phyloP scores from a whole-genome alignment of 2,113 vertebrate genomes.

The Hydrochoerus hydrochaeris region DNA sequence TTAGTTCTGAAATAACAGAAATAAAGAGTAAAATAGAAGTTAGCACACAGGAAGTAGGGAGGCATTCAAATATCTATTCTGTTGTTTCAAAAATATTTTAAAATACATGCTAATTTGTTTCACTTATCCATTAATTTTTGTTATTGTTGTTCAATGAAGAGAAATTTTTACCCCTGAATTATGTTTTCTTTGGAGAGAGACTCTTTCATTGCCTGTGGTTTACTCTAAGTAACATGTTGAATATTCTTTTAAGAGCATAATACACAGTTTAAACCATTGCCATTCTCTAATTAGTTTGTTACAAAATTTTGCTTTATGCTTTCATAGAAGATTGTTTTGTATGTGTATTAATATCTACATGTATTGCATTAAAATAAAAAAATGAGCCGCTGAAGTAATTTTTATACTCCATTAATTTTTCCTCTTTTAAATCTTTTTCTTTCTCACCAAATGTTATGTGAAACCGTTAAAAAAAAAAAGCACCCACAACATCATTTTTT shows the following conservation, averaged over 20 bases:
- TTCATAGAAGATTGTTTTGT: neutral
- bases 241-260: neutral
- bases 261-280: neutral
- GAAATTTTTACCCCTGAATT: neutral
- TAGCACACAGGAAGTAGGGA: neutral
- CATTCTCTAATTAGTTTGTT: neutral
- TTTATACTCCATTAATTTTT: slow-evolving; percentile 64
- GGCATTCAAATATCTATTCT: neutral
- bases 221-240: neutral
- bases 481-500: neutral
- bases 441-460: slow-evolving; percentile 21
- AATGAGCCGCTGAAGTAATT: slow-evolving; percentile 39
- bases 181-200: neutral
- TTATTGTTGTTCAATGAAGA: neutral
- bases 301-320: neutral
- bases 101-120: neutral
- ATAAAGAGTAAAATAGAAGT: neutral
- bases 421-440: neutral
- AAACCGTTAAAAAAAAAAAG: neutral
- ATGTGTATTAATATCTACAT: neutral
- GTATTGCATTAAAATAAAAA: neutral
- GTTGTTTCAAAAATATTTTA: neutral
- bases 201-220: neutral
- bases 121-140: neutral
- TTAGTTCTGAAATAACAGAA: slow-evolving; percentile 64